Conservation (phyloP, 1,140 invertebrate species). For the Drosophila hydei region DNA sequence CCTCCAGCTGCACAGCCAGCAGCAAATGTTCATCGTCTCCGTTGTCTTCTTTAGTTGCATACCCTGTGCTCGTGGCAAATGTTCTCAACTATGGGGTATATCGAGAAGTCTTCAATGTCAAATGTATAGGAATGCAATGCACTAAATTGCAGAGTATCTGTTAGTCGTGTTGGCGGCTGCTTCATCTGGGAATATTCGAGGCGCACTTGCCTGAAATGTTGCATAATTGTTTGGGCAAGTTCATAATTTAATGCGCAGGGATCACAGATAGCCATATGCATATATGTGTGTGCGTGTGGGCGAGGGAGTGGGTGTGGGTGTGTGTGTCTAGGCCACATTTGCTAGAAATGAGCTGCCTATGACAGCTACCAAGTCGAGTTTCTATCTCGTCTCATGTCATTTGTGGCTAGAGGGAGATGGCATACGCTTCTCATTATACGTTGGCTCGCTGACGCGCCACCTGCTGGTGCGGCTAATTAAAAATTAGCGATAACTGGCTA, state of each 20-base stretch:
- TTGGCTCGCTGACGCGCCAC: background rate
- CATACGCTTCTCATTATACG: background rate
- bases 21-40: background rate
- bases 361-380: background rate
- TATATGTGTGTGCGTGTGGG: background rate
- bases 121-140: too few species aligned
- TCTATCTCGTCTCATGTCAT: too few species aligned
- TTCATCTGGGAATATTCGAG: too few species aligned
- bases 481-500: background rate
- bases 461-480: background rate
- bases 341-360: conserved; percentile 1
- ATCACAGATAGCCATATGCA: background rate
- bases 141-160: background rate
- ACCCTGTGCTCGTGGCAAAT: background rate
- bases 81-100: too few species aligned
- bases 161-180: background rate
- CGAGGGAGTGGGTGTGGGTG: background rate
- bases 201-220: background rate
- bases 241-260: conserved; percentile 17
- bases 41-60: background rate
- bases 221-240: conserved; percentile 26
- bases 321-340: too few species aligned
- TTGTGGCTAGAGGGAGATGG: background rate
- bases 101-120: too few species aligned
- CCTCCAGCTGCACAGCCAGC: conserved; percentile 16